Conservation (phyloP, 2,797 vertebrate genomes). For the Pipistrellus nathusii region DNA sequence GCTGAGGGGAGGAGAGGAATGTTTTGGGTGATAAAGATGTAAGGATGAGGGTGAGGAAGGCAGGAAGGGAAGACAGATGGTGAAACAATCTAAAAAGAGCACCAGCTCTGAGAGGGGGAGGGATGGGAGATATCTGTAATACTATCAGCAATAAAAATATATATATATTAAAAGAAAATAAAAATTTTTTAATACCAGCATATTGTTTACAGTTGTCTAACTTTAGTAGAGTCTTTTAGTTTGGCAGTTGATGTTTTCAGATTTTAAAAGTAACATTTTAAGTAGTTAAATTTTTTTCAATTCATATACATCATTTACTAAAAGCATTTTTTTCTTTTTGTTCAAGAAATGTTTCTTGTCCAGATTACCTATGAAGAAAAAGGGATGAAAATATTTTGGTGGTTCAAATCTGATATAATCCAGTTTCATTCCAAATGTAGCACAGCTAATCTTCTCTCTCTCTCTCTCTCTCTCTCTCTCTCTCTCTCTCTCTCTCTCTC, state of each 20-base stretch:
- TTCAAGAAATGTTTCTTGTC: neutral
- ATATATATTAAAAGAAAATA: constrained; percentile 75
- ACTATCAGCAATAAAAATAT: too few relatives aligned
- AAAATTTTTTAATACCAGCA: constrained; percentile 62
- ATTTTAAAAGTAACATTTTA: neutral
- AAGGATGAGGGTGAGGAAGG: neutral
- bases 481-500: neutral
- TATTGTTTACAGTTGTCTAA: constrained; percentile 22
- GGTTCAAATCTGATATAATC: neutral
- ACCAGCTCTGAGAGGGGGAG: neutral
- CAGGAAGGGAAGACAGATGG: neutral
- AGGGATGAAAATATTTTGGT: constrained; percentile 50
- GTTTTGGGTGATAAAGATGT: neutral
- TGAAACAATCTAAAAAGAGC: neutral
- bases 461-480: too few relatives aligned
- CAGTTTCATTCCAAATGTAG: neutral
- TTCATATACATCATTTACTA: constrained; percentile 46
- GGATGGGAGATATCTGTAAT: too few relatives aligned
- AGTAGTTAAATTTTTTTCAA: constrained; percentile 25
- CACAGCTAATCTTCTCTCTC: neutral
- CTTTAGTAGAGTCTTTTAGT: neutral
- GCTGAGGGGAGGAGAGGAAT: too few relatives aligned
- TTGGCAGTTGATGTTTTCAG: constrained; percentile 42
- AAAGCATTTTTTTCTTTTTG: neutral
- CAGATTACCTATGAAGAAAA: neutral